Percentiles rank a stretch among this genome's conserved stretches.
phyloP scores from a whole-genome alignment of 2,888 invertebrate species.

The Malthinus flaveolus region DNA sequence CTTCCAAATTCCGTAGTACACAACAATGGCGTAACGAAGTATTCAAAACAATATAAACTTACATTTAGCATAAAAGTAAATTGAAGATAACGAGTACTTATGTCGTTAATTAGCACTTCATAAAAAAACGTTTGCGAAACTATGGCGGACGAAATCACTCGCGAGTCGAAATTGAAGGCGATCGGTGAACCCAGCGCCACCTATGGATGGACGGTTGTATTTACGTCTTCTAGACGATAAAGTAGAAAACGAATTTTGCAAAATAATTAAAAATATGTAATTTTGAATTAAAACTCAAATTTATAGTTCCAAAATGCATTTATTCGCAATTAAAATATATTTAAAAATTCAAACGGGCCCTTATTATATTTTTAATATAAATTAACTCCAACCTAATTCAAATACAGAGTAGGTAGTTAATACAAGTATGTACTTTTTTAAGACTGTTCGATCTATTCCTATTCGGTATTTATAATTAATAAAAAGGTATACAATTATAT shows the following conservation, averaged over 20 bases:
- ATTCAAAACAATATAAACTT: too few species aligned
- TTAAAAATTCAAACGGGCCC: conserved; percentile 34
- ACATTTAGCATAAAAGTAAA: too few species aligned
- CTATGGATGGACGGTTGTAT: not conserved
- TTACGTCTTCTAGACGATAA: not conserved
- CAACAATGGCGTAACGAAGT: too few species aligned
- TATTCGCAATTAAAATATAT: conserved; percentile 35
- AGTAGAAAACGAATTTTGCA: too few species aligned
- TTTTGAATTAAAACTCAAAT: too few species aligned
- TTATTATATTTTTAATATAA: conserved; percentile 35
- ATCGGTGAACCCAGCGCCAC: conserved; percentile 10
- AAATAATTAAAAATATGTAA: too few species aligned
- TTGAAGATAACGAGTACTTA: too few species aligned
- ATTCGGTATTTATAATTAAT: conserved; percentile 31
- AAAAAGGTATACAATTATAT: conserved; percentile 31
- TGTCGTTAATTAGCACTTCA: too few species aligned
- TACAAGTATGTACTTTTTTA: conserved; percentile 30
- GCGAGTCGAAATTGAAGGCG: conserved; percentile 2
- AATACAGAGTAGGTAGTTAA: conserved; percentile 26
- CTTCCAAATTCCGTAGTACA: too few species aligned
- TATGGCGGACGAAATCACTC: conserved; percentile 29
- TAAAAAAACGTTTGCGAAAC: not conserved
- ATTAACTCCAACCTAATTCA: conserved; percentile 35
- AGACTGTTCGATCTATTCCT: conserved; percentile 28
- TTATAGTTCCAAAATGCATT: conserved; percentile 35